Conservation (phyloP, 2,888 invertebrate species). For the Xanthia icteritia region DNA sequence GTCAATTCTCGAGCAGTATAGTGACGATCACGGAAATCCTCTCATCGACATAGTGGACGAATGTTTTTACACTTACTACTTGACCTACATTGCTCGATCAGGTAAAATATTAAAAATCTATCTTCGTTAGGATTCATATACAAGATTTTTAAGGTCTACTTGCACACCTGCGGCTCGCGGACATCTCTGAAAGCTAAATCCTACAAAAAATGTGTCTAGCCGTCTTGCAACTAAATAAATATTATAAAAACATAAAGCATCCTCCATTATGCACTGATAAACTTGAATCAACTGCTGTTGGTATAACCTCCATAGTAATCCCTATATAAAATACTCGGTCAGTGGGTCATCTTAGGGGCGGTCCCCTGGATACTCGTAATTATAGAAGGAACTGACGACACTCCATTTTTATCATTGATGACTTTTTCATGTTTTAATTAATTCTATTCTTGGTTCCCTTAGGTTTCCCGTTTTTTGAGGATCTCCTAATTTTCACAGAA, state of each 20-base stretch:
- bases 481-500: constrained; percentile 70
- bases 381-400: neutral
- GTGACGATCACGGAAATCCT: constrained; percentile 67
- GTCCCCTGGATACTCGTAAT: neutral
- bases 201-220: neutral
- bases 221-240: neutral
- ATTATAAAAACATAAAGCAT: neutral
- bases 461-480: constrained; percentile 75
- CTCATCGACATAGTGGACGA: constrained; percentile 72
- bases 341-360: too few relatives aligned
- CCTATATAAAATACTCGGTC: neutral
- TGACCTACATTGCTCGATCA: constrained; percentile 73
- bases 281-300: neutral
- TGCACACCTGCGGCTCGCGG: neutral
- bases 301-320: neutral
- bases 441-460: neutral
- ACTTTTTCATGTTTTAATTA: constrained; percentile 1
- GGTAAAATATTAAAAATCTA: constrained; percentile 64
- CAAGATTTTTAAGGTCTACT: neutral
- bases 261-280: neutral
- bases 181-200: neutral
- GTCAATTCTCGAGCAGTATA: constrained; percentile 66
- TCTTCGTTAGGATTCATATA: neutral
- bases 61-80: constrained; percentile 69
- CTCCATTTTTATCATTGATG: neutral